phyloP scores from a whole-genome alignment of 1,140 invertebrate genomes.

The Drosophila ercepeae region DNA sequence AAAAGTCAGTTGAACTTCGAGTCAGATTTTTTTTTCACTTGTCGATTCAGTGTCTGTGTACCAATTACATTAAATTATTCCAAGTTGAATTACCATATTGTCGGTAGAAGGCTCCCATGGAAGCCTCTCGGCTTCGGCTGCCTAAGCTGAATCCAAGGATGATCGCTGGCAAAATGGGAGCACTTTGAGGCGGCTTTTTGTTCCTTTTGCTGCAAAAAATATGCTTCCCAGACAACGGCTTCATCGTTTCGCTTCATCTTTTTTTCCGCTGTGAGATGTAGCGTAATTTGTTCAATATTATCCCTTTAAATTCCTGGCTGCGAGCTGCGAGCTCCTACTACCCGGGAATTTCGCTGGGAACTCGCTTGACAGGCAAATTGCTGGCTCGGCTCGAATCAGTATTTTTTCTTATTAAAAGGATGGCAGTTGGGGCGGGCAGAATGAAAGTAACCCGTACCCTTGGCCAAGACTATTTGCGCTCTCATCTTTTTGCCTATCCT shows the following conservation, averaged over 20 bases:
- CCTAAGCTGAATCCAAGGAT: slow-evolving; percentile 13
- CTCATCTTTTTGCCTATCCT: background rate
- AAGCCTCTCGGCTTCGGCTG: slow-evolving; percentile 9
- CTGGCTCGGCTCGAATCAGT: slow-evolving; percentile 33
- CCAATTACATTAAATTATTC: slow-evolving; percentile 74
- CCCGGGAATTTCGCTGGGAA: slow-evolving; percentile 12
- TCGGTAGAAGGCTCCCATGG: slow-evolving; percentile 41
- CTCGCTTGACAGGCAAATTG: slow-evolving; percentile 61
- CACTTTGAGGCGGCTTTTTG: slow-evolving; percentile 15
- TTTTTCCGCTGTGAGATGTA: slow-evolving; percentile 41
- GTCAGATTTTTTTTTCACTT: slow-evolving; percentile 10
- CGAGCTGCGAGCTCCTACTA: slow-evolving; percentile 12
- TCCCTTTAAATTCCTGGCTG: slow-evolving; percentile 66
- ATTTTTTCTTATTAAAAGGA: slow-evolving; percentile 44
- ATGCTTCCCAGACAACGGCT: slow-evolving; percentile 2
- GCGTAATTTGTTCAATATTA: slow-evolving; percentile 77
- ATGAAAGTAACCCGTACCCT: slow-evolving; percentile 2
- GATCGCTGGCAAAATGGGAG: slow-evolving; percentile 26
- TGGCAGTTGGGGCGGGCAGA: background rate
- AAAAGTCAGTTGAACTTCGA: slow-evolving; percentile 12
- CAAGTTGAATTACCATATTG: slow-evolving; percentile 70
- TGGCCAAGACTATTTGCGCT: background rate
- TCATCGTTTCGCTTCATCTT: slow-evolving; percentile 12
- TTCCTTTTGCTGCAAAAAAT: slow-evolving; percentile 17
- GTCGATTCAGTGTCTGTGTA: slow-evolving; percentile 38